These are phyloP conservation scores for Cerceris ruficornis DNA, from an alignment of 2,888 invertebrate genomes.

Conservation along the genomic window DNA sequence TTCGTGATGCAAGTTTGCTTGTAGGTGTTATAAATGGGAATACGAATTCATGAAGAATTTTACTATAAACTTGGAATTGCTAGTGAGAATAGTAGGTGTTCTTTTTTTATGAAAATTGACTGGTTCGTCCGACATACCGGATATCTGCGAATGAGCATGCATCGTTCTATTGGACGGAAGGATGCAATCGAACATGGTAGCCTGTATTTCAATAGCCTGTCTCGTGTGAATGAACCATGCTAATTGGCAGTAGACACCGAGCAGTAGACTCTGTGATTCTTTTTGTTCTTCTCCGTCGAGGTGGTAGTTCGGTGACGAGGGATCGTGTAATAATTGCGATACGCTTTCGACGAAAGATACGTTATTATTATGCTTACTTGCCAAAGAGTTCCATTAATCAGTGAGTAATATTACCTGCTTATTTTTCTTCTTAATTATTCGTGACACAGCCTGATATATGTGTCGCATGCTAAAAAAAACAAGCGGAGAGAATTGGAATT, in stretches of 20 bases:
- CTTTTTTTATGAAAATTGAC: no score
- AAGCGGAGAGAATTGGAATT: background rate
- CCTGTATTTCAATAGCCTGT: background rate
- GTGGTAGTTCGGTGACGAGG: no score
- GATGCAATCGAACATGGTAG: background rate
- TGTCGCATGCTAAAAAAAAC: background rate
- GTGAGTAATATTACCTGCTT: constrained; percentile 6
- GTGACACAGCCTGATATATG: constrained; percentile 19
- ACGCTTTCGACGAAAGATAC: no score
- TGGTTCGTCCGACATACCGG: no score
- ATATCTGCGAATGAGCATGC: no score
- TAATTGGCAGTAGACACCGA: background rate
- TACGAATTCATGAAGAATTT: background rate
- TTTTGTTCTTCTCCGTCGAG: background rate
- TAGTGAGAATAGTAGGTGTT: no score
- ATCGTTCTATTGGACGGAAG: no score
- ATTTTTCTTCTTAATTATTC: constrained; percentile 18
- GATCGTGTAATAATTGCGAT: no score
- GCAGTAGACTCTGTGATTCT: no score
- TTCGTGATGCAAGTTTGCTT: background rate
- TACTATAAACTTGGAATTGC: no score
- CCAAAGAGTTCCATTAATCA: constrained; percentile 12
- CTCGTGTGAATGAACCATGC: background rate
- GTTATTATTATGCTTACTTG: no score
- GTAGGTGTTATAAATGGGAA: background rate